phyloP scores from a whole-genome alignment of 2,888 invertebrate species.

The Scaptomyza parva region DNA sequence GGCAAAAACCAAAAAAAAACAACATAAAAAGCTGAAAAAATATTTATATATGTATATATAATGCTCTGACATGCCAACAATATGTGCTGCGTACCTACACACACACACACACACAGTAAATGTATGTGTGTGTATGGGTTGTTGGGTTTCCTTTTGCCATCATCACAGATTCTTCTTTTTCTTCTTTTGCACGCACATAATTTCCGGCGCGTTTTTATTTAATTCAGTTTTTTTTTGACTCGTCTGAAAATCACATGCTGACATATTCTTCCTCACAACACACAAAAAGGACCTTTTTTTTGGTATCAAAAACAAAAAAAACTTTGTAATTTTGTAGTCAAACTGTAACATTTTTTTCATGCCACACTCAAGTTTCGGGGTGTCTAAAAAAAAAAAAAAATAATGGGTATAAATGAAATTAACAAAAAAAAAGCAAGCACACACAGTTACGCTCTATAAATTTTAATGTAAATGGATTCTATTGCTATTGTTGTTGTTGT shows the following conservation, averaged over 20 bases:
- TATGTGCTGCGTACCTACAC: conserved; percentile 61
- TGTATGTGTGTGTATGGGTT: conserved; percentile 24
- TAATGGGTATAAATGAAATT: conserved; percentile 64
- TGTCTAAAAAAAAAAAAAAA: conserved; percentile 30
- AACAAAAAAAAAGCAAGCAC: too few relatives aligned
- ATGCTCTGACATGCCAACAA: conserved; percentile 56
- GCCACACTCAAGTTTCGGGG: conserved; percentile 41
- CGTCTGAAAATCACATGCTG: conserved; percentile 71
- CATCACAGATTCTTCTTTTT: conserved; percentile 18
- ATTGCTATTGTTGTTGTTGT: too few relatives aligned
- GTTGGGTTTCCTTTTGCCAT: conserved; percentile 40
- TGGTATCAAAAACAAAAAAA: conserved; percentile 45
- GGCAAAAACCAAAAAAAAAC: conserved; percentile 54
- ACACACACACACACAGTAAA: conserved; percentile 40
- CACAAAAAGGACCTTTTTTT: conserved; percentile 57
- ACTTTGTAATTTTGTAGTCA: conserved; percentile 71
- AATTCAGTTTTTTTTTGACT: conserved; percentile 34
- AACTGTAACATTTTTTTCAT: conserved; percentile 71
- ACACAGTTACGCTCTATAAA: conserved; percentile 81
- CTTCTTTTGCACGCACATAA: conserved; percentile 67
- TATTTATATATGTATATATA: conserved; percentile 13
- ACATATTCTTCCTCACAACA: conserved; percentile 70
- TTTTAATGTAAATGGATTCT: conserved; percentile 82
- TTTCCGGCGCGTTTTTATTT: conserved; percentile 70
- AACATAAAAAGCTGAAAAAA: conserved; percentile 50